Evolutionary conservation across 2,797 vertebrate species (phyloP).

Genomic region (Muraenolepis orangiensis): DNA sequence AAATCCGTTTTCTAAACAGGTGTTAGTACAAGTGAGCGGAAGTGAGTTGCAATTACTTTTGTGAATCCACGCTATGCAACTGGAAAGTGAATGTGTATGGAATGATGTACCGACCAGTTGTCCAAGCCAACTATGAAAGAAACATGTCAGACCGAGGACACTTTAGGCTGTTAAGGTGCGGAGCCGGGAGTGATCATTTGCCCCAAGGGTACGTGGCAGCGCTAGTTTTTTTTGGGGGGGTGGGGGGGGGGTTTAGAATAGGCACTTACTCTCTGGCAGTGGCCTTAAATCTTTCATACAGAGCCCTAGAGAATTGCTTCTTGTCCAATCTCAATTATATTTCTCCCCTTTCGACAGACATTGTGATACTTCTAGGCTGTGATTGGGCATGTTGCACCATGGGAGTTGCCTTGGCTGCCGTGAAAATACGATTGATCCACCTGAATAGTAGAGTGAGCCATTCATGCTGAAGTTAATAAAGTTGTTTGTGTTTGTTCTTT

Average conservation of each 20-base stretch:
- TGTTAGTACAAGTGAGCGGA: neutral
- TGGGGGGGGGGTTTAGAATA: neutral
- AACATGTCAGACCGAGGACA: neutral
- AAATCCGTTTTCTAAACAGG: neutral
- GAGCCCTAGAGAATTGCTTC: neutral
- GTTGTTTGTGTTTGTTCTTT: too few relatives aligned
- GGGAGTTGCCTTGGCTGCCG: conserved; percentile 50
- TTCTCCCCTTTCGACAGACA: neutral
- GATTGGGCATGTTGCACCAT: conserved; percentile 52
- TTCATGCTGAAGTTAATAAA: too few relatives aligned
- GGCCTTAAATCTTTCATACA: neutral
- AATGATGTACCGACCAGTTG: neutral
- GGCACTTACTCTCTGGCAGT: neutral
- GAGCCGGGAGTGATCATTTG: neutral
- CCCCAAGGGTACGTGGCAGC: neutral
- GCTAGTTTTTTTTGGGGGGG: neutral
- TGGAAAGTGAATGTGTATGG: neutral
- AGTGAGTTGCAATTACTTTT: neutral
- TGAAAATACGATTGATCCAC: conserved; percentile 53
- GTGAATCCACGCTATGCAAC: neutral
- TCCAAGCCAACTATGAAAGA: neutral
- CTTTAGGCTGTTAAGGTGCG: neutral
- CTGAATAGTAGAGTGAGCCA: too few relatives aligned
- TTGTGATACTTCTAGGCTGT: conserved; percentile 48
- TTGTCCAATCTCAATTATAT: neutral